Percentiles rank a stretch among this genome's conserved stretches.
Conservation (phyloP, 2,888 invertebrate species). For the Drosophila subsilvestris region DNA sequence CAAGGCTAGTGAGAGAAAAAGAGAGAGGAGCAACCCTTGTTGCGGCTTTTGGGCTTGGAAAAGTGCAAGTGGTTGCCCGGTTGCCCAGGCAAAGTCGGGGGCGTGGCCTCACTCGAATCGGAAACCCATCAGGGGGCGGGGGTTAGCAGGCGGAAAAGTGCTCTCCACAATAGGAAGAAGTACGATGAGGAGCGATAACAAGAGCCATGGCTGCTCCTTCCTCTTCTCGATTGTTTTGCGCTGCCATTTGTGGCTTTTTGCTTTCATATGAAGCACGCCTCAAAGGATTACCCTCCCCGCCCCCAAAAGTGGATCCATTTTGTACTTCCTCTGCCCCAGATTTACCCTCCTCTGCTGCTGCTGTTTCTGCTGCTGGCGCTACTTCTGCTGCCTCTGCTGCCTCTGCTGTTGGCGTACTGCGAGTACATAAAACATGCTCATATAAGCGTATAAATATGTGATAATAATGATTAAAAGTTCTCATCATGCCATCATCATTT, state of each 20-base stretch:
- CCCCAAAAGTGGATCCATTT: constrained; percentile 13
- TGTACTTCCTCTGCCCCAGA: not conserved
- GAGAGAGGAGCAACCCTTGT: constrained; percentile 68
- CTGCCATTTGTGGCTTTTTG: constrained; percentile 82
- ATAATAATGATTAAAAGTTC: constrained; percentile 82
- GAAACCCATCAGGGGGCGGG: constrained; percentile 59
- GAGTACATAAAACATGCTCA: constrained; percentile 83
- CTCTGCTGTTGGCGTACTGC: constrained; percentile 40
- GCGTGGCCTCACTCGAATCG: constrained; percentile 75
- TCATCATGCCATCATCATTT: constrained; percentile 80
- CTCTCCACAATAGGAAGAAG: constrained; percentile 45
- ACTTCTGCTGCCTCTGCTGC: not conserved
- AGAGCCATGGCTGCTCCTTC: constrained; percentile 22
- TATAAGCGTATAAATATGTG: constrained; percentile 83
- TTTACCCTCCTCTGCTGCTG: not conserved
- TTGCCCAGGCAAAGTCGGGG: constrained; percentile 35
- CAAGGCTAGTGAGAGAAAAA: constrained; percentile 7
- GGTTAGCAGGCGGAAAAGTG: constrained; percentile 49
- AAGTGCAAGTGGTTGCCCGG: constrained; percentile 76
- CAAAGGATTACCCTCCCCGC: constrained; percentile 74
- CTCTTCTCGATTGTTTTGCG: constrained; percentile 60
- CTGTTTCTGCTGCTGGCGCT: not conserved
- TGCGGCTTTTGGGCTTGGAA: constrained; percentile 55
- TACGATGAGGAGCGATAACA: constrained; percentile 37
- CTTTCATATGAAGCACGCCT: constrained; percentile 57